Base-by-base conservation (phyloP, 2,888 invertebrate genomes). In the Euphydryas editha region DNA sequence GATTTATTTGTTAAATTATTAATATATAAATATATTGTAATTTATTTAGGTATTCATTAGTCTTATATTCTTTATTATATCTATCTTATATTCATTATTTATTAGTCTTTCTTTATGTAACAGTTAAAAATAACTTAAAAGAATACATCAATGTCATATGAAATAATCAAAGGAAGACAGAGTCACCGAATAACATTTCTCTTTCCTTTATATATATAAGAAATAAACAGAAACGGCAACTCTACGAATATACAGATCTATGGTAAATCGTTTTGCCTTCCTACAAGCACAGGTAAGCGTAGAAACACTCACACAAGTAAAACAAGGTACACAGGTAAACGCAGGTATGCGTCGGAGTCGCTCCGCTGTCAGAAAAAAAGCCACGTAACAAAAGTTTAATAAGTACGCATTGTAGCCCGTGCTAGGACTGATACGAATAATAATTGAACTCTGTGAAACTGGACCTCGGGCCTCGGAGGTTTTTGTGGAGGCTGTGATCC, bases 321-420 rank as follows among this genome's bases (percentile, higher is more conserved):
- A 49, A 39, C 18, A n/a, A 17, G 54, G 36, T 54, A 54, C 54
- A 51, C 51, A 51, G 66, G 66, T 88, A 88, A 85, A 79, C 82
- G 81, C 76, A 90, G 90, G 90, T 89, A 90, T 84, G 86, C 83
- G 83, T 76, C 77, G 77, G 76, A 78, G 79, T 73, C 76, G 78
- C 73, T 73, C 71, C 75, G 72, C 72, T 71, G 75, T 39, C 71
- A 73, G 71, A 78, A 76, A 81, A 49, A 87, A 88, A 84, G 80
- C 80, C 81, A 84, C 84, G 84, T 86, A 86, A 90, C 87, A 83
- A 88, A 87, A 86, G 81, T 85, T 87, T 87, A 85, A 85, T 87
- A 87, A 86, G 80, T 81, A 83, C 81, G 80, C 79, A 86, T 85
- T 85, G 85, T 87, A 72, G 73, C 73, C 71, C 75, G 75, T 74